These are phyloP conservation scores for Ascidia mentula DNA, from an alignment of 23 tunicate genomes.

Conservation along the genomic window DNA sequence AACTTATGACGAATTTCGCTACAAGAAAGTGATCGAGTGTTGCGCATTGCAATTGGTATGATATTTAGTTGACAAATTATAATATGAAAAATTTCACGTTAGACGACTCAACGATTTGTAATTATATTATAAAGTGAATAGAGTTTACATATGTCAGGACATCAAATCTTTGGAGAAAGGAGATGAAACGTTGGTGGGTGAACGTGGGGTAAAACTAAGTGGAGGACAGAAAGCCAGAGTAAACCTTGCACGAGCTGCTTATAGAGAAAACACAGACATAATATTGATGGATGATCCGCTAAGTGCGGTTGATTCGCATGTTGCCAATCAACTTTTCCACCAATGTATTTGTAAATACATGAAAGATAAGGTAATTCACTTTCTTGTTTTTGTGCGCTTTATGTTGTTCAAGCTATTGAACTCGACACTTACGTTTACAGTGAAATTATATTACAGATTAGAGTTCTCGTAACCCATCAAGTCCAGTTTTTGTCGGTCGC, in stretches of 20 bases:
- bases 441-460: constrained; percentile 57
- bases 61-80: not conserved
- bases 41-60: constrained; percentile 27
- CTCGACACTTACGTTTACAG: not conserved
- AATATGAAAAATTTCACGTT: too few relatives aligned
- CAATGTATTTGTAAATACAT: not conserved
- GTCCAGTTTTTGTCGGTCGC: constrained; percentile 68
- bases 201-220: not conserved
- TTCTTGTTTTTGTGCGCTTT: too few relatives aligned
- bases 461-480: constrained; percentile 89
- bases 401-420: not conserved
- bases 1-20: constrained; percentile 23
- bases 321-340: constrained; percentile 33
- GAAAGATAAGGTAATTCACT: constrained; percentile 36
- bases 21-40: constrained; percentile 35
- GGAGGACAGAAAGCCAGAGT: constrained; percentile 77
- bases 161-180: not conserved
- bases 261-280: constrained; percentile 45
- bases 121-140: too few relatives aligned
- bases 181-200: not conserved
- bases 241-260: constrained; percentile 82
- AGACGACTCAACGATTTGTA: too few relatives aligned
- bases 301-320: constrained; percentile 83
- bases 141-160: not conserved
- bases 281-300: constrained; percentile 91